Conservation (phyloP, 2,797 vertebrate species). For the Centroberyx gerrardi region DNA sequence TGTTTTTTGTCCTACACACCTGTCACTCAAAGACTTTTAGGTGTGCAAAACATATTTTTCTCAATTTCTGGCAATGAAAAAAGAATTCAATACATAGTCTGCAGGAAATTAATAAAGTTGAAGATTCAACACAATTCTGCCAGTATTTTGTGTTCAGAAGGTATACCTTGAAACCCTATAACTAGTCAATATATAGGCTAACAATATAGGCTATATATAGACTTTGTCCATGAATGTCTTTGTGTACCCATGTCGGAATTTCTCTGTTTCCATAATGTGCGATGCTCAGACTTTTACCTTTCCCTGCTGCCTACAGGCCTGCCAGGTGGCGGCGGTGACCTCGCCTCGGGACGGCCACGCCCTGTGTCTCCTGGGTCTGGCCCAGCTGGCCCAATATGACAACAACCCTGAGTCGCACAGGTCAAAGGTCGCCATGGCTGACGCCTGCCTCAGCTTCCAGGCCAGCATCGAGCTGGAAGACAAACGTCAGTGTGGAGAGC, state of each 20-base stretch:
- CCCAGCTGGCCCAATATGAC: conserved; percentile 80
- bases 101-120: background rate
- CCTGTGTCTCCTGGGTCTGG: conserved; percentile 77
- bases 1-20: too few species aligned
- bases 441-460: conserved; percentile 80
- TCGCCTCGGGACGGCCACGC: conserved; percentile 70
- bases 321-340: conserved; percentile 74
- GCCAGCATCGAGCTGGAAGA: conserved; percentile 81
- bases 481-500: conserved; percentile 61
- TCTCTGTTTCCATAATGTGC: background rate
- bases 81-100: too few species aligned
- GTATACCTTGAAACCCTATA: background rate
- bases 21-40: too few species aligned
- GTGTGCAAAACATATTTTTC: too few species aligned
- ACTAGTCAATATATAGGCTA: background rate
- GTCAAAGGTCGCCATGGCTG: conserved; percentile 49
- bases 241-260: background rate
- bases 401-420: conserved; percentile 58
- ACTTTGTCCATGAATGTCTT: too few species aligned
- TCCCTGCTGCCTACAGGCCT: conserved; percentile 64
- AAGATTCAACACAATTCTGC: background rate
- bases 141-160: background rate
- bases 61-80: too few species aligned
- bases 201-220: background rate
- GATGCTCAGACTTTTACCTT: background rate